Conservation (phyloP, 2,797 vertebrate genomes). For the Lophius americanus region DNA sequence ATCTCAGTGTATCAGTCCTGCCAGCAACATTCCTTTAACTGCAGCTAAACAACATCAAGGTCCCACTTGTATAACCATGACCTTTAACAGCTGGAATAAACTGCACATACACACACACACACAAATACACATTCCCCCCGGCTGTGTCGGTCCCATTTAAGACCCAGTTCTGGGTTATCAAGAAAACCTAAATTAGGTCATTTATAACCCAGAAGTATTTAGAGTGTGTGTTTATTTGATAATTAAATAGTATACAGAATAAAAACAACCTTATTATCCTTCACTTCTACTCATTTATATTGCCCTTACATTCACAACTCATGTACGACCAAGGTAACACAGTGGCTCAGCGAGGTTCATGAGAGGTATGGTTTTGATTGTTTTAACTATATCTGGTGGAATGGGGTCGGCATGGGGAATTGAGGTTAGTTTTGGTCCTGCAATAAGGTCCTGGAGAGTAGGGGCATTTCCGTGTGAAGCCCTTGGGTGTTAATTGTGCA, state of each 20-base stretch:
- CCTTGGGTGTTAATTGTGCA: too few species aligned
- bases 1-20: slow-evolving; percentile 40
- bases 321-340: not conserved
- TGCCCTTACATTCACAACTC: not conserved
- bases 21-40: slow-evolving; percentile 34
- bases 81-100: slow-evolving; percentile 29
- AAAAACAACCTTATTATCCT: not conserved
- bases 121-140: not conserved
- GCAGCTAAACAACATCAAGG: slow-evolving; percentile 32
- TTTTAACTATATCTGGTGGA: too few species aligned
- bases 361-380: too few species aligned
- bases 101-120: slow-evolving; percentile 2
- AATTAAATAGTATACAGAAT: slow-evolving; percentile 2
- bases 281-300: not conserved
- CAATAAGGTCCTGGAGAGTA: too few species aligned
- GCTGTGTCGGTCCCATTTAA: too few species aligned
- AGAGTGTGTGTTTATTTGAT: not conserved
- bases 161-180: too few species aligned
- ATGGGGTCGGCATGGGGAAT: too few species aligned
- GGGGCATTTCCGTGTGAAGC: too few species aligned
- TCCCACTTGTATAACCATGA: slow-evolving; percentile 20
- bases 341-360: too few species aligned
- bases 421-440: too few species aligned
- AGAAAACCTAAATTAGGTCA: too few species aligned
- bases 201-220: too few species aligned